Evolutionary conservation across 2,113 vertebrate genomes (phyloP), one percentile per base, ranked within the genome.

Genomic region (Chrysochloris asiatica): DNA sequence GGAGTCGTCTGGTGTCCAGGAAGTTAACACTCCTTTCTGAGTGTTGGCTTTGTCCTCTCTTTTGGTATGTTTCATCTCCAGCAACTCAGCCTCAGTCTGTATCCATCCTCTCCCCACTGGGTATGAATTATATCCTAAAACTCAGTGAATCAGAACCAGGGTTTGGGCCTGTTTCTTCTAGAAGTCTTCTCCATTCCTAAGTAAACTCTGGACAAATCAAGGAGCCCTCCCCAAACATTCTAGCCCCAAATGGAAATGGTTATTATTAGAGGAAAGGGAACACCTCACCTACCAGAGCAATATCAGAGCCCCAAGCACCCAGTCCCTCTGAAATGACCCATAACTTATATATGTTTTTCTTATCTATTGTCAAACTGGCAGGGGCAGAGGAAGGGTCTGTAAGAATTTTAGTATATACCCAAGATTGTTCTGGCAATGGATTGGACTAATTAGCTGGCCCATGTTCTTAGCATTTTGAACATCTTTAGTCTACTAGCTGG

Each of bases 361-460:
- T 45, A 33, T 38, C 77, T 47, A 63, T 14, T 48, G 5, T 89
- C 36, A 78, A 36, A 63, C 21, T 56, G 61, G 33, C 24, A 14
- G 1, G 12, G 8, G 30, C 1, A 4, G 7, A 2, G 8, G 54
- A 6, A 22, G 54, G 19, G 6, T 65, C 10, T 16, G 14, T 17
- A 38, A 38, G 26, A 10, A 80, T 72, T 65, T 69, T 86, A 52
- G 86, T 78, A 56, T 24, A 9, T 12, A 22, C 12, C 43, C 12
- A 41, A 52, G 47, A 28, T 30, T 47, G 12, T 61, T 69, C 78
- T 67, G 21, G 30, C 14, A 63, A 3, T 78, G 50, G 4, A 0
- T 67, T 86, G 50, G 28, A 21, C 65, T 86, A 45, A 82, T 36
- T 67, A 11, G 56, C 50, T 71, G 56, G 72, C 36, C 4, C 21